A percentile compares a stretch with the other conserved stretches of the same genome.
These are phyloP conservation scores for Thaleichthys pacificus DNA, from an alignment of 2,797 vertebrate genomes.

Conservation along the genomic window DNA sequence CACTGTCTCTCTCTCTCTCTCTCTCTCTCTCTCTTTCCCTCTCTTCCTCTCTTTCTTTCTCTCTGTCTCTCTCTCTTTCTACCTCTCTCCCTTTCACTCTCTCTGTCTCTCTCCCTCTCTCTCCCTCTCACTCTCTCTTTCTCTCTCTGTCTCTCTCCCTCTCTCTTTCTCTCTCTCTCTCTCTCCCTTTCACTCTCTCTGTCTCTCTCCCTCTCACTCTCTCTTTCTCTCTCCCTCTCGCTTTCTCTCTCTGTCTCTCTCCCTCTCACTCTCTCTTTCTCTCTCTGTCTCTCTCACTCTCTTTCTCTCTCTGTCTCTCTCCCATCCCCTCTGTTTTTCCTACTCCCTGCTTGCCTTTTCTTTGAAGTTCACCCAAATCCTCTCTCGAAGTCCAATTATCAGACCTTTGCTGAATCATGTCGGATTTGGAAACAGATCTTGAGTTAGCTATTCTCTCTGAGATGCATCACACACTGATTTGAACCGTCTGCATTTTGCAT, in stretches of 20 bases:
- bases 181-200: not conserved
- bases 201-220: constrained; percentile 6
- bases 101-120: not conserved
- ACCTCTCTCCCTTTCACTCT: not conserved
- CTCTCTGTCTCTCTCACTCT: constrained; percentile 10
- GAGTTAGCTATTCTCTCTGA: too few species aligned
- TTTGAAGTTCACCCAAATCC: not conserved
- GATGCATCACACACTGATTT: too few species aligned
- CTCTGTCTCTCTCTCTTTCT: too few species aligned
- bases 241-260: too few species aligned
- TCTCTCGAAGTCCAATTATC: too few species aligned
- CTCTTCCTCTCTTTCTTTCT: not conserved
- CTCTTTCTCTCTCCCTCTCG: not conserved
- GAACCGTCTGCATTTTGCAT: too few species aligned
- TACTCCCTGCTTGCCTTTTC: not conserved
- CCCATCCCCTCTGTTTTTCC: not conserved
- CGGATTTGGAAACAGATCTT: too few species aligned
- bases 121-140: not conserved
- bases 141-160: constrained; percentile 10
- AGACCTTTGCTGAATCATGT: too few species aligned
- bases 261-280: not conserved
- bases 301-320: not conserved
- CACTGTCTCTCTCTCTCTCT: not conserved
- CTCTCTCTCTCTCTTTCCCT: constrained; percentile 8
- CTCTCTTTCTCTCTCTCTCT: not conserved